Percentiles rank a stretch among this genome's conserved stretches.
phyloP scores from a whole-genome alignment of 1,140 invertebrate species.

The Drosophila pachea region DNA sequence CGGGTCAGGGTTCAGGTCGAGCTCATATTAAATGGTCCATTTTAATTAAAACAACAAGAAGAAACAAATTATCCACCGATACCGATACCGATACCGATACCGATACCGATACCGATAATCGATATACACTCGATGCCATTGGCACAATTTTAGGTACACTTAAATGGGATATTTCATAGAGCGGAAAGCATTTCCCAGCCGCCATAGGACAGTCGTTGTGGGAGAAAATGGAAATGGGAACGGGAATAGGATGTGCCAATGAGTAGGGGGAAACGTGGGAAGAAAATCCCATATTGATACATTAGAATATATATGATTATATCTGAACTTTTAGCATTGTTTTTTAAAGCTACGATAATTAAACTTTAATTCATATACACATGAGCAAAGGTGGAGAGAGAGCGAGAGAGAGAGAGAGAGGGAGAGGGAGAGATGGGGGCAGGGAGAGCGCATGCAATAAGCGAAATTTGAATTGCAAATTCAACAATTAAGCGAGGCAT shows the following conservation, averaged over 20 bases:
- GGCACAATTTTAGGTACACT: constrained; percentile 26
- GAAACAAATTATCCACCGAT: constrained; percentile 73
- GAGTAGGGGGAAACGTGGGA: no score
- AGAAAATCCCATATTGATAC: constrained; percentile 5
- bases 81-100: no score
- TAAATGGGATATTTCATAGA: no score
- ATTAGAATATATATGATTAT: constrained; percentile 12
- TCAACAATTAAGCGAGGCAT: constrained; percentile 21
- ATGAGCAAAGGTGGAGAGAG: constrained; percentile 23
- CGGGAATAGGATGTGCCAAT: no score
- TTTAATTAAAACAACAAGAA: constrained; percentile 51
- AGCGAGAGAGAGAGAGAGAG: background rate
- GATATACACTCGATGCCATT: constrained; percentile 37
- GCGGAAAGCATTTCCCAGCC: constrained; percentile 20
- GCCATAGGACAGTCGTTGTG: constrained; percentile 51
- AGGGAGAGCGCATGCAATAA: background rate
- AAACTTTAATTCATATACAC: constrained; percentile 9
- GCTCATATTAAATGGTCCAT: constrained; percentile 72
- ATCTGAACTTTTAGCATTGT: background rate
- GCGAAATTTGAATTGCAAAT: constrained; percentile 24
- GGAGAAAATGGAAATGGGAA: constrained; percentile 8
- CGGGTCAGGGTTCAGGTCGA: constrained; percentile 2
- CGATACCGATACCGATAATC: constrained; percentile 54
- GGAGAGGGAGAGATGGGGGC: background rate
- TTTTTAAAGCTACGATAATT: constrained; percentile 1